Conservation (phyloP, 2,888 invertebrate genomes). For the Philaethria dido region DNA sequence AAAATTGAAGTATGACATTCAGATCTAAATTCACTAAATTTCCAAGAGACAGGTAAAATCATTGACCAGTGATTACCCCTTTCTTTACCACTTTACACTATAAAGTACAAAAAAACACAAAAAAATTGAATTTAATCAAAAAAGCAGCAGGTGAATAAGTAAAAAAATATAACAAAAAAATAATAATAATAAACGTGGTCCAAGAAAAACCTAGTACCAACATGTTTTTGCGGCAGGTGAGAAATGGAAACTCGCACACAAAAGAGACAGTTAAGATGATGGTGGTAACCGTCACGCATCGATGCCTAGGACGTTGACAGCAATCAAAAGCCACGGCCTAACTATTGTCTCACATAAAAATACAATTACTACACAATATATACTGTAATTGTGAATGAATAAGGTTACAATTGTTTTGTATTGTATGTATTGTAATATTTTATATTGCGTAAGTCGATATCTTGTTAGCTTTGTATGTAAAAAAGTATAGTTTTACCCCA, state of each 20-base stretch:
- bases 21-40: no score
- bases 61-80: no score
- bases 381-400: conserved; percentile 34
- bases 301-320: conserved; percentile 72
- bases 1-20: no score
- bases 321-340: conserved; percentile 69
- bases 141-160: neutral
- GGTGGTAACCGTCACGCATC: conserved; percentile 63
- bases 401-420: conserved; percentile 26
- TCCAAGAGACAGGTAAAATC: no score
- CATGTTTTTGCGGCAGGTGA: conserved; percentile 37
- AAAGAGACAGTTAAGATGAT: conserved; percentile 45
- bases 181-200: conserved; percentile 8
- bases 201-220: conserved; percentile 21
- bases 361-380: conserved; percentile 39
- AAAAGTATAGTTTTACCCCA: conserved; percentile 7
- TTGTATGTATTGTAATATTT: neutral
- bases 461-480: conserved; percentile 37
- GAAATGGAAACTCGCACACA: conserved; percentile 38
- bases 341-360: conserved; percentile 64
- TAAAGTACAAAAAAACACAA: neutral
- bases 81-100: no score
- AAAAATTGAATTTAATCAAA: neutral
- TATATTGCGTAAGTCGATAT: conserved; percentile 41
- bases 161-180: neutral